These are phyloP conservation scores for Andrena hattorfiana DNA, from an alignment of 2,888 invertebrate species.

Conservation along the genomic window DNA sequence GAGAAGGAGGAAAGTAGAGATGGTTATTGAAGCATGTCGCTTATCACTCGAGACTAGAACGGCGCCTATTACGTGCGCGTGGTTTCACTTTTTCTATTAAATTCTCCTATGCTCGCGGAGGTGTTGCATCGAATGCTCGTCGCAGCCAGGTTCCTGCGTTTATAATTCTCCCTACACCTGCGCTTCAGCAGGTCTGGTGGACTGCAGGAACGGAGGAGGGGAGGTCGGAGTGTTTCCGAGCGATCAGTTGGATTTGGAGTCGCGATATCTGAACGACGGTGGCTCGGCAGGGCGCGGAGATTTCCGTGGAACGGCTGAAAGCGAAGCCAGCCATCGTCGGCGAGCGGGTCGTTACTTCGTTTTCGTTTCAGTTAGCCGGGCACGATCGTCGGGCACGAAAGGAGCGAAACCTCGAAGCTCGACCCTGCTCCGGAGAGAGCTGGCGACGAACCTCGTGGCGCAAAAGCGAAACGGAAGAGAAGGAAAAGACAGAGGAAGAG, in stretches of 20 bases:
- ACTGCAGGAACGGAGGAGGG: not conserved
- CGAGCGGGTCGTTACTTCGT: conserved; percentile 48
- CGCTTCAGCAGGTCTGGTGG: not conserved
- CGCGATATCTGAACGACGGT: not conserved
- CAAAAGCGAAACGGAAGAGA: conserved; percentile 29
- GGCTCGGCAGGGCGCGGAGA: not conserved
- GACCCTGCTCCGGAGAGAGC: conserved; percentile 23
- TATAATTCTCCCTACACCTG: not conserved
- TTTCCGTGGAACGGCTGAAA: conserved; percentile 30
- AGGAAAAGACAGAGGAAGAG: conserved; percentile 3
- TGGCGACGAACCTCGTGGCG: conserved; percentile 8
- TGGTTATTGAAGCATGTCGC: too few relatives aligned
- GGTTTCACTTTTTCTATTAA: too few relatives aligned
- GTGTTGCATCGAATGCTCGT: too few relatives aligned
- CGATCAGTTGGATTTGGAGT: not conserved
- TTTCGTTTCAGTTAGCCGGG: conserved; percentile 53
- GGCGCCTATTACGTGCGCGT: too few relatives aligned
- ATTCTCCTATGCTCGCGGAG: too few relatives aligned
- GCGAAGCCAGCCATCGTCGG: conserved; percentile 17
- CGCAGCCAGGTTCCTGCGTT: too few relatives aligned
- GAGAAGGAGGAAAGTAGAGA: too few relatives aligned
- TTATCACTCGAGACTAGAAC: too few relatives aligned
- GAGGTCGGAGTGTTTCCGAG: conserved; percentile 18
- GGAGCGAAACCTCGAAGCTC: conserved; percentile 52
- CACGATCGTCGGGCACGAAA: conserved; percentile 52